Evolutionary conservation across 2,888 invertebrate genomes (phyloP), one percentile per base, ranked within the genome.

Genomic region (Andricus curvator): DNA sequence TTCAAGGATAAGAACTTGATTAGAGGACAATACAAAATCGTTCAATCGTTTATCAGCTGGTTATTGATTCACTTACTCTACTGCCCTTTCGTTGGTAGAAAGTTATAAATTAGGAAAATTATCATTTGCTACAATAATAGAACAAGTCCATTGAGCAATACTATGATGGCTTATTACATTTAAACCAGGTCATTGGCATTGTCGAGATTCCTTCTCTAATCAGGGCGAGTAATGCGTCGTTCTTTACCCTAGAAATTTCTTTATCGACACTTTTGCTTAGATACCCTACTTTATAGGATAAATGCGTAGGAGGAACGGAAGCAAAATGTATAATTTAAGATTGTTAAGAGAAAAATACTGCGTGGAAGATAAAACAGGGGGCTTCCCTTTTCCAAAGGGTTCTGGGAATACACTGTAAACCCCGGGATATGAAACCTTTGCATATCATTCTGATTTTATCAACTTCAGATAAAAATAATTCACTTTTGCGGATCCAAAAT

Each of bases 281-380:
- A 88, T 88, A 88, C 84, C 88, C 88, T 87, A 88, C 81, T 88
- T 88, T n/a, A 20, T 74, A 4, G 70, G 29, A 44, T 29, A 25
- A 33, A 51, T 22, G 77, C 48, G 80, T 62, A 44, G 65, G 80
- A 80, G 60, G 56, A 74, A 74, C 70, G 70, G 84, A 62, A 82
- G 81, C 81, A 78, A 86, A 86, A 86, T 85, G 84, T 86, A 84
- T 84, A 48, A 65, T 51, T 66, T 37, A 77, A 77, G 62, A 62
- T 77, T 62, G 9, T 62, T 37, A 48, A 77, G 20, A 62, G 37
- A 62, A 41, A 44, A 68, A 11, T 29, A n/a, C 8, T 20, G 11
- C 4, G 13, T n/a, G 17, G 6, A 37, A 41, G 62, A 77, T 64
- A 74, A 74, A 56, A 67, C 13, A 20, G 29, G 65, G 37, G 33